These are phyloP conservation scores for Mamestra brassicae DNA, from an alignment of 2,888 invertebrate genomes.

Conservation along the genomic window DNA sequence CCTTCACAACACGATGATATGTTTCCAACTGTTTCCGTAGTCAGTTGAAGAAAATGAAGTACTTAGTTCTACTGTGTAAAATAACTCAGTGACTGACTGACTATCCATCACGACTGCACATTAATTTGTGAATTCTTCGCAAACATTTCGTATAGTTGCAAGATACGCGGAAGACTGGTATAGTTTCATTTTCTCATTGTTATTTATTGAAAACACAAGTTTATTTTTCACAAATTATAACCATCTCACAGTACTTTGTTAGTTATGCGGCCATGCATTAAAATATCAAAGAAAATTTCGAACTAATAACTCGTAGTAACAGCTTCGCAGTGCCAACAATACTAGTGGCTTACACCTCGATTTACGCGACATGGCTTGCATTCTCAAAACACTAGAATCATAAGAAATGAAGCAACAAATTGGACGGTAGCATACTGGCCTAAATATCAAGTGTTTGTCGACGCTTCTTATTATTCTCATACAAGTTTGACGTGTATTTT, in stretches of 20 bases:
- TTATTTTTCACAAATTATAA: constrained; percentile 23
- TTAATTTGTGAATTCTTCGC: constrained; percentile 11
- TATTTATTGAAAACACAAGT: constrained; percentile 4
- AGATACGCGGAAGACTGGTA: not conserved
- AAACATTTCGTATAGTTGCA: not conserved
- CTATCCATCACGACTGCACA: constrained; percentile 19
- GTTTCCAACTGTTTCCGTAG: not conserved
- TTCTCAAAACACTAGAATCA: constrained; percentile 33
- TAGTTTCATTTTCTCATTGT: not conserved
- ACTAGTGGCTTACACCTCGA: constrained; percentile 7
- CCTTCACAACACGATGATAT: not conserved
- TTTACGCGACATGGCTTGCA: constrained; percentile 41
- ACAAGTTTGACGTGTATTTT: constrained; percentile 87
- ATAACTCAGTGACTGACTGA: not conserved
- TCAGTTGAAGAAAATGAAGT: constrained; percentile 10
- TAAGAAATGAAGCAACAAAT: constrained; percentile 66
- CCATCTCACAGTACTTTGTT: constrained; percentile 17
- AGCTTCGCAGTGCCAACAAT: constrained; percentile 39
- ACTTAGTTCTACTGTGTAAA: not conserved
- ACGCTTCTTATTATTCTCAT: constrained; percentile 84
- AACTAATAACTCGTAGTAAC: constrained; percentile 37
- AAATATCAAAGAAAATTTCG: constrained; percentile 38
- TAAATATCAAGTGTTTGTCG: constrained; percentile 83
- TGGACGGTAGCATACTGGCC: constrained; percentile 70
- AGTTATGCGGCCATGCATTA: constrained; percentile 34